These are phyloP conservation scores for Drosophila paucipuncta DNA, from an alignment of 2,888 invertebrate species.

Conservation along the genomic window DNA sequence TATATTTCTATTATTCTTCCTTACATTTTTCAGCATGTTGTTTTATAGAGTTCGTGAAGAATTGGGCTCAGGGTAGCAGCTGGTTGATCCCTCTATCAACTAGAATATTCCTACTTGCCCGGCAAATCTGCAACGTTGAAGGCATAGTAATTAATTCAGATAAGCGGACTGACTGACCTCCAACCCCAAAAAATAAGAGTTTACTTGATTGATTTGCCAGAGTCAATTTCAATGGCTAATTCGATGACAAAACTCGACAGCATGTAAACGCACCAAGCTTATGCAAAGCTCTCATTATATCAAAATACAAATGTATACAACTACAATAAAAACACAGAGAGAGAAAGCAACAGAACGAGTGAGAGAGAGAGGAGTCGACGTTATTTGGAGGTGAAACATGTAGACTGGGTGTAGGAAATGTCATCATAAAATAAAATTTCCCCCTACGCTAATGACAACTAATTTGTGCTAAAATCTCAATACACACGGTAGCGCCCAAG, in stretches of 20 bases:
- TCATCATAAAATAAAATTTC: slow-evolving; percentile 80
- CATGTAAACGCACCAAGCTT: slow-evolving; percentile 35
- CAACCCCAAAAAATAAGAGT: background rate
- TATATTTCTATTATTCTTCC: background rate
- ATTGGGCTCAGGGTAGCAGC: background rate
- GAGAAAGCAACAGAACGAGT: background rate
- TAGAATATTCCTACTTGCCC: background rate
- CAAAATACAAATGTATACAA: slow-evolving; percentile 8
- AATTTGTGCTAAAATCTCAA: slow-evolving; percentile 77
- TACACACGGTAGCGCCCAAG: slow-evolving; percentile 48
- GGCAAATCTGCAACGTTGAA: background rate
- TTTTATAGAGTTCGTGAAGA: background rate
- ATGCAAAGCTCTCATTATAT: slow-evolving; percentile 44
- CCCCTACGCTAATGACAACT: slow-evolving; percentile 80
- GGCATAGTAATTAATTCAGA: background rate
- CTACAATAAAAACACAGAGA: background rate
- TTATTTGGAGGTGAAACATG: slow-evolving; percentile 56
- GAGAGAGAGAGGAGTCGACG: slow-evolving; percentile 17
- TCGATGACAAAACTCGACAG: slow-evolving; percentile 41
- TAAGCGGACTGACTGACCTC: background rate
- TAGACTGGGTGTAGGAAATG: slow-evolving; percentile 51
- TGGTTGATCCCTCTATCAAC: background rate
- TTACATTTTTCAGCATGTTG: background rate
- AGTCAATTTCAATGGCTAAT: slow-evolving; percentile 34
- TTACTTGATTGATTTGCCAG: slow-evolving; percentile 41